phyloP scores from a whole-genome alignment of 1,140 invertebrate genomes.

The Drosophila kanapiae region DNA sequence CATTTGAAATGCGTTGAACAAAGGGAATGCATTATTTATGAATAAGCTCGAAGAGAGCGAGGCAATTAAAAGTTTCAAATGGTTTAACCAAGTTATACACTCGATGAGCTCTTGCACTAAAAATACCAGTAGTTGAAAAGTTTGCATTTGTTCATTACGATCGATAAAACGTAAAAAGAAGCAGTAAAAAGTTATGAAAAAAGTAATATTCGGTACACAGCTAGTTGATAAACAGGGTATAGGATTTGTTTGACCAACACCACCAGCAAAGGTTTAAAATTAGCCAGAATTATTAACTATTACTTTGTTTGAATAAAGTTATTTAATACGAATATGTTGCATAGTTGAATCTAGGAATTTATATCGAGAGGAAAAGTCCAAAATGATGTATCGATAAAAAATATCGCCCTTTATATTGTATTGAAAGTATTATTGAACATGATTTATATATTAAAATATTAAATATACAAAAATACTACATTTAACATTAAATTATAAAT shows the following conservation, averaged over 20 bases:
- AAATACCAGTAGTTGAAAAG: not conserved
- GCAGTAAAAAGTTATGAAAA: not conserved
- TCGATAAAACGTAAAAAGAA: not conserved
- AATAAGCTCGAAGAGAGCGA: constrained; percentile 1
- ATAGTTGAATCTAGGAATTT: no score
- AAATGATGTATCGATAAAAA: no score
- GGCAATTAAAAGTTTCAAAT: constrained; percentile 33
- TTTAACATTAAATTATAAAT: no score
- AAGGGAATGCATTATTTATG: constrained; percentile 17
- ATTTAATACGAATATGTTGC: no score
- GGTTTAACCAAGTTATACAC: not conserved
- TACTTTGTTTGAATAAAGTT: no score
- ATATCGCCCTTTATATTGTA: no score
- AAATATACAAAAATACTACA: no score
- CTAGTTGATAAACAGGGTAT: not conserved
- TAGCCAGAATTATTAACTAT: not conserved
- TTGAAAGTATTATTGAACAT: no score
- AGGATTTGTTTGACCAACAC: not conserved
- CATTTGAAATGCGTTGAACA: not conserved
- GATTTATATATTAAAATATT: no score
- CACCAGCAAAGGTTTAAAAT: not conserved
- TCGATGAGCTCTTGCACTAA: not conserved
- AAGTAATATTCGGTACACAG: not conserved
- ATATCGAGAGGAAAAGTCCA: no score
- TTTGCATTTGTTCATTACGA: constrained; percentile 5